These are phyloP conservation scores for Stichodactyla mertensii DNA, from an alignment of 64 coral and sea anemone genomes.

Conservation along the genomic window DNA sequence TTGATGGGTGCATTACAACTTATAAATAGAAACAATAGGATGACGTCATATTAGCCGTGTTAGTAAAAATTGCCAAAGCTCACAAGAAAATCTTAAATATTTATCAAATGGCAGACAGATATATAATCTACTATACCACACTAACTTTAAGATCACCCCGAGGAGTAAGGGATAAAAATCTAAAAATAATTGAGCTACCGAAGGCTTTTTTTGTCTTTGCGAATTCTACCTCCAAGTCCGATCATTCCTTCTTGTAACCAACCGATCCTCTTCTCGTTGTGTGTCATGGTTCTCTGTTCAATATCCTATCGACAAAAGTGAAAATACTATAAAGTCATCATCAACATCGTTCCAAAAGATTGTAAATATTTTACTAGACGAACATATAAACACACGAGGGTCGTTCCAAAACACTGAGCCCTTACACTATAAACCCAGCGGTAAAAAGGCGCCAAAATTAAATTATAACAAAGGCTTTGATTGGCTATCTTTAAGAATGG, in stretches of 20 bases:
- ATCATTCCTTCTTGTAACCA: conserved; percentile 90
- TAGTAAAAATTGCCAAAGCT: no score
- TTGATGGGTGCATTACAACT: no score
- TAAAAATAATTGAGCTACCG: no score
- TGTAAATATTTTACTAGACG: background rate
- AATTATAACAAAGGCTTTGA: background rate
- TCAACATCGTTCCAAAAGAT: background rate
- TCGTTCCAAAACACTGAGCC: background rate
- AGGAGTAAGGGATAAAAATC: no score
- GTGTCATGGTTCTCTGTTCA: conserved; percentile 52
- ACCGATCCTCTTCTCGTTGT: conserved; percentile 84
- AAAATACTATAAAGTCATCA: background rate
- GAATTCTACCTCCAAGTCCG: conserved; percentile 68
- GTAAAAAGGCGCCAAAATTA: background rate
- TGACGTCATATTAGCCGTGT: no score
- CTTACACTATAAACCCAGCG: background rate
- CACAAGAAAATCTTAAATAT: no score
- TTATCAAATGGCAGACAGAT: no score
- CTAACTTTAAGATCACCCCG: no score
- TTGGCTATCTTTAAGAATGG: background rate
- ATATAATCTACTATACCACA: no score
- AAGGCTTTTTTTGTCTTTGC: background rate
- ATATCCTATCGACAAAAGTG: background rate
- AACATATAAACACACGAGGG: background rate
- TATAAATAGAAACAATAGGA: no score